These are phyloP conservation scores for Pogona vitticeps DNA, from an alignment of 2,113 vertebrate species.

Conservation along the genomic window DNA sequence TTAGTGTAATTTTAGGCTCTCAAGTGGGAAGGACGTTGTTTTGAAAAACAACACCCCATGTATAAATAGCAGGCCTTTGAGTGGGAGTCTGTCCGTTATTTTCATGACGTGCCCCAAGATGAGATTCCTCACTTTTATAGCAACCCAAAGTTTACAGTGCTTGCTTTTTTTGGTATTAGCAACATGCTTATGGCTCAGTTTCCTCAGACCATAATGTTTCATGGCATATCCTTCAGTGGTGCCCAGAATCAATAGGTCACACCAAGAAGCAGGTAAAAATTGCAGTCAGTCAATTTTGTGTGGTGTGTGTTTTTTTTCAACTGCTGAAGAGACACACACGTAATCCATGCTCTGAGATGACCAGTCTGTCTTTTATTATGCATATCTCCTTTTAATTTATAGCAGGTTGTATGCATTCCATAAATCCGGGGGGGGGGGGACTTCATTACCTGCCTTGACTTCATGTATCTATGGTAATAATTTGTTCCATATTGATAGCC, in stretches of 20 bases:
- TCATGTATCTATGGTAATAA: neutral
- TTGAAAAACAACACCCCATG: neutral
- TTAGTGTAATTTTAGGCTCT: neutral
- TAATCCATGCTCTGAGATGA: neutral
- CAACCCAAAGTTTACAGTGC: fast-evolving
- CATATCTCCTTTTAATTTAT: neutral
- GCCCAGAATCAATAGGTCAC: neutral
- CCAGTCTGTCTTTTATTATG: neutral
- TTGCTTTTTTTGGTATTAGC: neutral
- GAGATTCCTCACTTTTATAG: neutral
- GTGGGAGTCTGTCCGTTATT: neutral
- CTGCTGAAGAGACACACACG: neutral
- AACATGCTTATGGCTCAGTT: fast-evolving
- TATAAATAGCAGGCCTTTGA: neutral
- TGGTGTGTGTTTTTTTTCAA: neutral
- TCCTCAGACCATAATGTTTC: neutral
- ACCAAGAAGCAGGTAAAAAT: too few species aligned
- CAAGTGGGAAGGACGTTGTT: neutral
- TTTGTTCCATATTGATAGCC: neutral
- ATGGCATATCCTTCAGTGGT: neutral
- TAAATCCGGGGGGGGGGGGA: neutral
- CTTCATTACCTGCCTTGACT: neutral
- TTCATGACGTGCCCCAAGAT: neutral
- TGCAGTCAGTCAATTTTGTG: neutral
- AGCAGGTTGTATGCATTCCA: neutral